Evolutionary conservation across 2,113 vertebrate species (phyloP).

Genomic region (Falcunculus frontatus): DNA sequence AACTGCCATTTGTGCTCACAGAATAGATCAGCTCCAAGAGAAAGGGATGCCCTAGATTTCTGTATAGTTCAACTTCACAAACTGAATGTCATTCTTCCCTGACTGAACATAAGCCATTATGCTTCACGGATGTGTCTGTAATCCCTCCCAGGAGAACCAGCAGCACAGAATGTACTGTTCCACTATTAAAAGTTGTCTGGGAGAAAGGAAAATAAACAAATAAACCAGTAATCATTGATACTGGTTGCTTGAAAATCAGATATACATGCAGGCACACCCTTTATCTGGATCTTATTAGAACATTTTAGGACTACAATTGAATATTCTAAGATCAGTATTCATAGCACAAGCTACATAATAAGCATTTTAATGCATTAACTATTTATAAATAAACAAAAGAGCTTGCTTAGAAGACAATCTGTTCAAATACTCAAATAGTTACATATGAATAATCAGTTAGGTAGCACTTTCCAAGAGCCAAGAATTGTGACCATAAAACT

Average conservation of each 20-base stretch:
- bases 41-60: background rate
- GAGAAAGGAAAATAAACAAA: background rate
- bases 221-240: background rate
- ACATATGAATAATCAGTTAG: background rate
- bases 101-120: background rate
- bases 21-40: background rate
- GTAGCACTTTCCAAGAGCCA: background rate
- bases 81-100: background rate
- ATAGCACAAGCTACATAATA: constrained; percentile 20
- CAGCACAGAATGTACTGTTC: background rate
- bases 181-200: background rate
- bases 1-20: background rate
- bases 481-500: background rate
- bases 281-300: constrained; percentile 15
- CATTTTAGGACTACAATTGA: background rate
- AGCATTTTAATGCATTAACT: constrained; percentile 38
- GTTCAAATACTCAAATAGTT: constrained; percentile 5
- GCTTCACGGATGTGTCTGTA: background rate
- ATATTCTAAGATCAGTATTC: constrained; percentile 42
- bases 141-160: background rate
- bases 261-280: background rate
- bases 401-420: constrained; percentile 2
- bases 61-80: background rate
- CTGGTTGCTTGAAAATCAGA: background rate
- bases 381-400: constrained; percentile 53